These are phyloP conservation scores for Zingel zingel DNA, from an alignment of 2,113 vertebrate genomes.

Conservation along the genomic window DNA sequence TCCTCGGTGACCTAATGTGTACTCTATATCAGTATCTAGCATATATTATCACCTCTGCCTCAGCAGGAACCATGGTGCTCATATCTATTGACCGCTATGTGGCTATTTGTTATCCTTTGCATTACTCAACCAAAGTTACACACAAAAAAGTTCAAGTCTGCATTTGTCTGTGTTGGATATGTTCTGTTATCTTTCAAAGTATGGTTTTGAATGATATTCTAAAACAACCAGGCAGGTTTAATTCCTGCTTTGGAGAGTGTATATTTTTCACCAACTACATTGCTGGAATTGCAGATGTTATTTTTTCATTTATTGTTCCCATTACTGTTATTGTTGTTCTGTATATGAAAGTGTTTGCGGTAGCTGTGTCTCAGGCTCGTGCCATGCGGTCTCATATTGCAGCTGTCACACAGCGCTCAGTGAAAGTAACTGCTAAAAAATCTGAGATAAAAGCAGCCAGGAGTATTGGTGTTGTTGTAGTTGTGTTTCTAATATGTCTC, in stretches of 20 bases:
- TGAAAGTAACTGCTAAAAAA: background rate
- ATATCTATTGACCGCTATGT: constrained; percentile 47
- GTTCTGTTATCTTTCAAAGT: constrained; percentile 3
- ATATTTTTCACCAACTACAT: background rate
- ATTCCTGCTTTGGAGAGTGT: constrained; percentile 46
- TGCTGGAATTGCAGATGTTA: background rate
- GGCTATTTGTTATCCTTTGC: constrained; percentile 47
- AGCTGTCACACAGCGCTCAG: background rate
- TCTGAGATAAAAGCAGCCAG: constrained; percentile 54
- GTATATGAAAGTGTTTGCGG: constrained; percentile 52
- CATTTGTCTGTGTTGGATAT: constrained; percentile 39
- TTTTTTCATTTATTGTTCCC: constrained; percentile 20
- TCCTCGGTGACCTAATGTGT: constrained; percentile 41
- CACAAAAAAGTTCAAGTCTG: background rate
- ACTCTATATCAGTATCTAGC: constrained; percentile 7
- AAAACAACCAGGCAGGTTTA: background rate
- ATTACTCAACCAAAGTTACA: constrained; percentile 10
- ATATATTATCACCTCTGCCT: constrained; percentile 26
- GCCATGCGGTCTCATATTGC: constrained; percentile 21
- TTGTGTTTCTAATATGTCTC: constrained; percentile 35
- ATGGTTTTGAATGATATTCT: constrained; percentile 6
- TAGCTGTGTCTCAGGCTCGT: constrained; percentile 49
- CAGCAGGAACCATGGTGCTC: constrained; percentile 37
- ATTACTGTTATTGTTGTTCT: constrained; percentile 37
- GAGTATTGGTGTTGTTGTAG: constrained; percentile 40